Evolutionary conservation across 2,888 invertebrate species (phyloP), one percentile per base, ranked within the genome.

Genomic region (Pocota personata): DNA sequence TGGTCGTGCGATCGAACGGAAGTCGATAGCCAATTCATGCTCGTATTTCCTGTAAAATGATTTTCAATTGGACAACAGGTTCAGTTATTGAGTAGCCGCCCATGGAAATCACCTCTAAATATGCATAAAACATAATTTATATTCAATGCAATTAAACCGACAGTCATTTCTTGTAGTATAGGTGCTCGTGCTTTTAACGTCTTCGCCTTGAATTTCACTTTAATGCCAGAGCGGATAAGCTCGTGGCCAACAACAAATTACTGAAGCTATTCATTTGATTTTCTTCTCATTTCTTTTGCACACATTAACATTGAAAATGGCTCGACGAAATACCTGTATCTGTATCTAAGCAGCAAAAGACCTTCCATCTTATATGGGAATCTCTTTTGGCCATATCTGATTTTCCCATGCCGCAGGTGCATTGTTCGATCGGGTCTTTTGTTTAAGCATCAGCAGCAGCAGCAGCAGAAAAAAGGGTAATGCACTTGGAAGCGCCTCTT

Each of bases 191-290:
- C 50, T 50, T 2, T 24, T 16, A 43, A 21, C 21, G 62, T 55
- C n/a, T n/a, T n/a, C 67, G 32, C 79, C 73, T 75, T 80, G 73
- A 67, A 52, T 80, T 80, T 80, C 67, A 80, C 80, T 80, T 80
- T 80, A 67, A 73, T 67, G 30, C 8, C 12, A 58, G 57, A 55
- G 16, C 24, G 57, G 60, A 8, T 40, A 43, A 48, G 48, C 62
- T 40, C 50, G 60, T 35, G 32, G 0, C 32, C 40, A 48, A 64
- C 24, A 60, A 79, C 58, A 72, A 72, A 58, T 66, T 32, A 12
- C 32, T 8, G 14, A 24, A 32, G 43, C 76, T 24, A 75, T 73
- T 80, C 67, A 75, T 80, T 80, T 75, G 27, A 46, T 46, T 73
- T 69, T 62, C 60, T 27, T 80, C 46, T 73, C 52, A 32, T 52